Evolutionary conservation across 2,797 vertebrate species (phyloP).

Genomic region (Myotis planiceps): DNA sequence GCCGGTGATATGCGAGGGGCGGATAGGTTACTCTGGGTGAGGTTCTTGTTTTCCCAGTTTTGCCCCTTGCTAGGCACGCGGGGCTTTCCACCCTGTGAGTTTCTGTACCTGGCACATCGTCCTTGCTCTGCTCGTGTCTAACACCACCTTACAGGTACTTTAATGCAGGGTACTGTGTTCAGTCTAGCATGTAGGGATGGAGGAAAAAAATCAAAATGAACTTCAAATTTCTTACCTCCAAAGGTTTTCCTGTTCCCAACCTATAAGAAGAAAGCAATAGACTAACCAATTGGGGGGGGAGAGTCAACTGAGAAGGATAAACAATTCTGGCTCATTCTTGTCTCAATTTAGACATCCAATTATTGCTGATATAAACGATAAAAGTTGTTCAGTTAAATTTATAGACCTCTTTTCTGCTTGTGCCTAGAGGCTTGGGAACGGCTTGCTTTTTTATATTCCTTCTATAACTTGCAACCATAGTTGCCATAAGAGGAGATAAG

Average conservation of each 20-base stretch:
- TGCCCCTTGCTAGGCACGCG: too few species aligned
- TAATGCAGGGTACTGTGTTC: background rate
- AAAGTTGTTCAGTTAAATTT: background rate
- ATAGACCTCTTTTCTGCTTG: background rate
- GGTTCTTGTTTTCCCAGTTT: too few species aligned
- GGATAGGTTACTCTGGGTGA: too few species aligned
- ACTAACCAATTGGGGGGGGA: rapidly evolving
- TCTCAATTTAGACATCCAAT: background rate
- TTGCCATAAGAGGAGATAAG: background rate
- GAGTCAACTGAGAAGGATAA: background rate
- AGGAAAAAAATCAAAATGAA: background rate
- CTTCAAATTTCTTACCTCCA: background rate
- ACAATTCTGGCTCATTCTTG: background rate
- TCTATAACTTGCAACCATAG: background rate
- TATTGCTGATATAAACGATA: background rate
- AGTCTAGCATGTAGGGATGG: background rate
- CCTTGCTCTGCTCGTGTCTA: too few species aligned
- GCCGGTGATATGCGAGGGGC: too few species aligned
- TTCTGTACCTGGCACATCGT: too few species aligned
- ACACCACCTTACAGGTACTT: background rate
- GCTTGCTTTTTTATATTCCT: background rate
- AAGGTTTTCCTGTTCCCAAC: background rate
- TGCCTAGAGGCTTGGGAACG: background rate
- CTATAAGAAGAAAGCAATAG: background rate
- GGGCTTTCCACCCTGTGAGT: too few species aligned